phyloP scores from a whole-genome alignment of 1,140 invertebrate species.

The Augochlora pura region DNA sequence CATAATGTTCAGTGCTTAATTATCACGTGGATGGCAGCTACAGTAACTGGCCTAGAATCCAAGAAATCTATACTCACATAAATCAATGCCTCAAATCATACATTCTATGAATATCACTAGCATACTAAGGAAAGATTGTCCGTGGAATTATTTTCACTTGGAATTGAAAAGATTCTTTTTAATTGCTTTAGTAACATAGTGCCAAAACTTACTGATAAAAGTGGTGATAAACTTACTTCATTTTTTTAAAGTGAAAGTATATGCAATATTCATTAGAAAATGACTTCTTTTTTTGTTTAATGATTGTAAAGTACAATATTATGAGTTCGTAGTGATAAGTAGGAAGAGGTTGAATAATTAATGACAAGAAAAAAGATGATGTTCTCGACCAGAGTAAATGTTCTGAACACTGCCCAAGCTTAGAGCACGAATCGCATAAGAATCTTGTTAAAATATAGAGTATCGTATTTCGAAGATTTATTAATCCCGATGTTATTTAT shows the following conservation, averaged over 20 bases:
- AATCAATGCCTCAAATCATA: background rate
- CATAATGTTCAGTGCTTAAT: slow-evolving; percentile 3
- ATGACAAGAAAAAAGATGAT: background rate
- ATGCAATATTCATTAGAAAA: background rate
- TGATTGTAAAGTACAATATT: background rate
- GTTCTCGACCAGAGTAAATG: background rate
- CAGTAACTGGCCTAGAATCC: background rate
- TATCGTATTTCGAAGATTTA: slow-evolving; percentile 1
- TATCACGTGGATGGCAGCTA: background rate
- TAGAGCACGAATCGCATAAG: slow-evolving; percentile 1
- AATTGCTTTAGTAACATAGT: slow-evolving; percentile 19
- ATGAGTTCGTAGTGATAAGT: background rate
- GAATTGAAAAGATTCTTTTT: slow-evolving; percentile 3
- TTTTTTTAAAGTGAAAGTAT: slow-evolving; percentile 9
- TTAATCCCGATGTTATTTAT: slow-evolving; percentile 24
- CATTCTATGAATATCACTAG: slow-evolving; percentile 25
- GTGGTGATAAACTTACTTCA: slow-evolving; percentile 12
- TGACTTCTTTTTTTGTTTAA: slow-evolving; percentile 22
- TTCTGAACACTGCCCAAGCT: slow-evolving; percentile 42
- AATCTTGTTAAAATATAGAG: background rate
- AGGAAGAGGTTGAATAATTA: background rate
- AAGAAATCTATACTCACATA: background rate
- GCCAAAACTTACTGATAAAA: no score
- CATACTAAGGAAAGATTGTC: slow-evolving; percentile 11
- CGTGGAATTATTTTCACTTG: background rate